Evolutionary conservation across 2,113 vertebrate species (phyloP).

Genomic region (Takifugu bimaculatus): DNA sequence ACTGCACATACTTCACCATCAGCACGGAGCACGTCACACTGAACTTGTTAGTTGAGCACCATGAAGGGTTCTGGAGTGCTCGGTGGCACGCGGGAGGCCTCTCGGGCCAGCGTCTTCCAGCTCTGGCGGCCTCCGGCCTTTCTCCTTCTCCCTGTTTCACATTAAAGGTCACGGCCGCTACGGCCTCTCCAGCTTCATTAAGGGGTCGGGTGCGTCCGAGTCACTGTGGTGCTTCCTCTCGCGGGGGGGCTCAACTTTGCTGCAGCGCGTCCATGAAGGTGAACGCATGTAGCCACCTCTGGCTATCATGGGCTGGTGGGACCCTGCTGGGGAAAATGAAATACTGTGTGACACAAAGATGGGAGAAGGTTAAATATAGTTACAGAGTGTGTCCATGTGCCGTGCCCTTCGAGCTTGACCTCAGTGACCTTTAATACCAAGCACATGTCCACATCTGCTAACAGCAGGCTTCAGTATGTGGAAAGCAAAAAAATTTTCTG

Average conservation of each 20-base stretch:
- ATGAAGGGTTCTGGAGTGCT: conserved; percentile 32
- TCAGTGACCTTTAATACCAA: too few species aligned
- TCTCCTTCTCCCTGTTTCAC: conserved; percentile 16
- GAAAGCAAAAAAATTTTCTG: too few species aligned
- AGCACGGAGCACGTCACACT: conserved; percentile 42
- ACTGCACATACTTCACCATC: conserved; percentile 40
- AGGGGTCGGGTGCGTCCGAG: conserved; percentile 80
- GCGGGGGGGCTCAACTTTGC: conserved; percentile 76
- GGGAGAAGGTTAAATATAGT: too few species aligned
- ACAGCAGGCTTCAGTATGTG: too few species aligned
- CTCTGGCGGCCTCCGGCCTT: conserved; percentile 33
- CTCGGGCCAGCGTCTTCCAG: conserved; percentile 42
- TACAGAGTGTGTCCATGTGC: too few species aligned
- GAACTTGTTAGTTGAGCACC: conserved; percentile 56
- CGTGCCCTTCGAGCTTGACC: too few species aligned
- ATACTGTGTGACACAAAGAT: too few species aligned
- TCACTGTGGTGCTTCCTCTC: conserved; percentile 87
- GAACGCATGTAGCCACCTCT: conserved; percentile 85
- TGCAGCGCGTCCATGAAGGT: conserved; percentile 87
- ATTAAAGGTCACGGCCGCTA: conserved; percentile 73
- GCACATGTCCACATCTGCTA: too few species aligned
- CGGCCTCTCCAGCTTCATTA: conserved; percentile 83
- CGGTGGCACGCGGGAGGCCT: conserved; percentile 9
- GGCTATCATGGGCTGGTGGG: conserved; percentile 75
- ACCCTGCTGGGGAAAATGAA: conserved; percentile 68